These are phyloP conservation scores for Perccottus glenii DNA, from an alignment of 2,113 vertebrate species.

Conservation along the genomic window DNA sequence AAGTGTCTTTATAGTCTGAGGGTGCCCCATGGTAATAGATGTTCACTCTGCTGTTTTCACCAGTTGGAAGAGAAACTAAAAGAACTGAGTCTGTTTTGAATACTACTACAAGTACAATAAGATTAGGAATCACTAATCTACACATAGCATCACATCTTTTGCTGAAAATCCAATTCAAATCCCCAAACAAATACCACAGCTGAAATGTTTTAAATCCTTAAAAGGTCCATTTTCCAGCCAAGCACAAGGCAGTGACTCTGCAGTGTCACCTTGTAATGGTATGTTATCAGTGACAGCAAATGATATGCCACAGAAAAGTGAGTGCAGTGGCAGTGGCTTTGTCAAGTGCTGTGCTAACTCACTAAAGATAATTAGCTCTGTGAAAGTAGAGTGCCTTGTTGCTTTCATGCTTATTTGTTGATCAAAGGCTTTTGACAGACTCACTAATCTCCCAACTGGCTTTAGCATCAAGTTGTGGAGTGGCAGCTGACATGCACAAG, in stretches of 20 bases:
- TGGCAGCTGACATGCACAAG: conserved; percentile 53
- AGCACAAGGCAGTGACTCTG: conserved; percentile 10
- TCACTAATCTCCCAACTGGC: conserved; percentile 38
- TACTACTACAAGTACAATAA: neutral
- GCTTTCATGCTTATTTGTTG: conserved; percentile 49
- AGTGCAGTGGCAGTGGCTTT: conserved; percentile 25
- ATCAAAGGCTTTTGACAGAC: conserved; percentile 60
- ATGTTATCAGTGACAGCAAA: conserved; percentile 34
- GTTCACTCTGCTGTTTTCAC: conserved; percentile 21
- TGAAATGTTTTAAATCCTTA: neutral
- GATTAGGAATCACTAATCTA: neutral
- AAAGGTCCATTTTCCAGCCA: conserved; percentile 23
- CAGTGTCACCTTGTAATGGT: conserved; percentile 29
- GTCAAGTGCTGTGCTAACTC: conserved; percentile 41
- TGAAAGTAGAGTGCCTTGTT: conserved; percentile 51
- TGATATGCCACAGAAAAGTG: conserved; percentile 27
- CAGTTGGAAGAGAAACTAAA: conserved; percentile 11
- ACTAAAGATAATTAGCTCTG: conserved; percentile 55
- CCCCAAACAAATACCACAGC: neutral
- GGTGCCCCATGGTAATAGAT: conserved; percentile 35
- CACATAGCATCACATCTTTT: neutral
- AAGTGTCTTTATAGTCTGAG: neutral
- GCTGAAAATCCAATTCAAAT: neutral
- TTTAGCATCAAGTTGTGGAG: conserved; percentile 35
- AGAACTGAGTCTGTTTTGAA: neutral